A percentile compares a stretch with the other conserved stretches of the same genome.
Evolutionary conservation across 2,888 invertebrate species (phyloP).

Genomic region (Euplexia lucipara): DNA sequence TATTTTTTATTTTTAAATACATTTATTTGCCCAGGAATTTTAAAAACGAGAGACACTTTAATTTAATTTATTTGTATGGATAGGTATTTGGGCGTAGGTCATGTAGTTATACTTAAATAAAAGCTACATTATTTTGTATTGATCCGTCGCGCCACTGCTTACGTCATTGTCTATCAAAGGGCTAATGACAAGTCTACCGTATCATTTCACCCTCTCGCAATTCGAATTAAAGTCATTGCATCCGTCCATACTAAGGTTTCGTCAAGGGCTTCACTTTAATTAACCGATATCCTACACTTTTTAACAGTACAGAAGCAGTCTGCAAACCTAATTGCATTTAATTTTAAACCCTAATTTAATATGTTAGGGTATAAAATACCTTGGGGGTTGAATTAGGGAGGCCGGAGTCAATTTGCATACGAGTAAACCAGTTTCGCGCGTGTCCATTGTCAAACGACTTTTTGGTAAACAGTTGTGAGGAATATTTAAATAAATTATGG

Average conservation of each 20-base stretch:
- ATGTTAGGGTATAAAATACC: constrained; percentile 66
- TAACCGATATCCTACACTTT: constrained; percentile 82
- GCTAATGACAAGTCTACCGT: constrained; percentile 24
- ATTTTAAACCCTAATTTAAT: constrained; percentile 70
- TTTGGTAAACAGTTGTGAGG: background rate
- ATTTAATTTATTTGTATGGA: too few species aligned
- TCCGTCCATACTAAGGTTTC: constrained; percentile 80
- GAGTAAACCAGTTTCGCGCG: constrained; percentile 74
- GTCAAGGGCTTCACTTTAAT: constrained; percentile 83
- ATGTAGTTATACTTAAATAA: too few species aligned
- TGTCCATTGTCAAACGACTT: constrained; percentile 62
- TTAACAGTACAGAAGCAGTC: constrained; percentile 62
- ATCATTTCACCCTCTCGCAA: constrained; percentile 39
- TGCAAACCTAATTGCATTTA: constrained; percentile 47
- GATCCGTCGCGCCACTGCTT: constrained; percentile 5
- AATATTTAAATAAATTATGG: constrained; percentile 21
- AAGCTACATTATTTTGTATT: too few species aligned
- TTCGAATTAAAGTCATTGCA: constrained; percentile 73
- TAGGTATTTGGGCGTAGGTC: too few species aligned
- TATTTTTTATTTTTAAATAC: too few species aligned
- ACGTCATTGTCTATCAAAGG: constrained; percentile 37
- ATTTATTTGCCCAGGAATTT: too few species aligned
- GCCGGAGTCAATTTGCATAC: constrained; percentile 75
- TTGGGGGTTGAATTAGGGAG: constrained; percentile 64
- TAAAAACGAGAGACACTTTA: too few species aligned